phyloP scores from a whole-genome alignment of 2,113 vertebrate genomes.

The Beaufortia kweichowensis region DNA sequence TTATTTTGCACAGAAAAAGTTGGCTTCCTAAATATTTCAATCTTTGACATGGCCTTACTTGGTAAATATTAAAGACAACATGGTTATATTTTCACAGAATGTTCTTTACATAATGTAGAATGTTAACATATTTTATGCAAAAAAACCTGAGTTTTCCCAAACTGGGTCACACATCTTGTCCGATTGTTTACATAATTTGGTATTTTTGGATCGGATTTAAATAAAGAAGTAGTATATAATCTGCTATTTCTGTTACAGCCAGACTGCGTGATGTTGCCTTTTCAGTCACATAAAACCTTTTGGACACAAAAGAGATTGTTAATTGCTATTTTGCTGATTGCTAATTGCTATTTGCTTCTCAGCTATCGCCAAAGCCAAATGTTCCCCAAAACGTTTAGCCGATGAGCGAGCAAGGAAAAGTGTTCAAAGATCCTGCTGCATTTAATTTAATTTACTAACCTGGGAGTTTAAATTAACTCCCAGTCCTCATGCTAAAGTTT shows the following conservation, averaged over 20 bases:
- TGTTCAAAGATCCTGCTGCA: conserved; percentile 3
- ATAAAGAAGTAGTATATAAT: neutral
- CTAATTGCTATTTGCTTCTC: conserved; percentile 71
- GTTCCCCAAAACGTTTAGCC: conserved; percentile 49
- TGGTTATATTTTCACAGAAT: no score
- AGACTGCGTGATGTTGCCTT: conserved; percentile 32
- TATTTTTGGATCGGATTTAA: neutral
- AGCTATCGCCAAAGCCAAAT: conserved; percentile 41
- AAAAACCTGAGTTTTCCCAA: no score
- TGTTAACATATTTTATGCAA: no score
- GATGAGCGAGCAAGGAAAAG: conserved; percentile 24
- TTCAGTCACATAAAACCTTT: conserved; percentile 40
- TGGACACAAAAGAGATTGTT: conserved; percentile 51
- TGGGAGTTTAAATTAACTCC: no score
- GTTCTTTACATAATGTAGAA: no score
- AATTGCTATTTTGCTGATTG: conserved; percentile 74
- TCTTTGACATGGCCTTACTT: no score
- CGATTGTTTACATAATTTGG: neutral
- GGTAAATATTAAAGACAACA: no score
- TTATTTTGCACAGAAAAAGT: no score
- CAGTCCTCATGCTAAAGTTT: conserved; percentile 29
- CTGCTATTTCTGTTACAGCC: neutral
- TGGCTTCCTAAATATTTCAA: no score
- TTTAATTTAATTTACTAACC: conserved; percentile 19
- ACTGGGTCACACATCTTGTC: no score